A percentile compares a stretch with the other conserved stretches of the same genome.
Conservation (phyloP, 2,113 vertebrate species). For the Prinia subflava region DNA sequence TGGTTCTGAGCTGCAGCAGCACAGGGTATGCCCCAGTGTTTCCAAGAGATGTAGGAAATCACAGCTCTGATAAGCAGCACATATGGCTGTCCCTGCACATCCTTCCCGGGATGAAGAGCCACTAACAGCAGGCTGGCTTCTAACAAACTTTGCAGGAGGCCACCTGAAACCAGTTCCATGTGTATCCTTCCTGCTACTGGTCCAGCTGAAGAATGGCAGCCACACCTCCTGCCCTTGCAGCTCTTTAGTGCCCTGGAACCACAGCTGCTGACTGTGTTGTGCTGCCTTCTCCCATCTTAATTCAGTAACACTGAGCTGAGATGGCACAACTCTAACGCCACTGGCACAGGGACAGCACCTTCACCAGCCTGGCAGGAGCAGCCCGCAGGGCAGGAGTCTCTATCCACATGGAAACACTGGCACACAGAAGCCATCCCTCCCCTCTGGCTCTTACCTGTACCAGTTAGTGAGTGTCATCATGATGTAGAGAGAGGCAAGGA, state of each 20-base stretch:
- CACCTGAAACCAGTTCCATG: background rate
- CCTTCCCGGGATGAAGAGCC: background rate
- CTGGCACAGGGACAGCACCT: background rate
- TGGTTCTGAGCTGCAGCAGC: background rate
- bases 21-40: background rate
- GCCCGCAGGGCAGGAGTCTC: background rate
- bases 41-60: background rate
- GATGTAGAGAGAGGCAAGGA: constrained; percentile 90
- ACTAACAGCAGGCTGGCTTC: background rate
- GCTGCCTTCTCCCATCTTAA: background rate
- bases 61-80: rapidly evolving
- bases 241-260: background rate
- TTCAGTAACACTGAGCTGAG: background rate
- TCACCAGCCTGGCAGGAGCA: background rate
- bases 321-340: background rate
- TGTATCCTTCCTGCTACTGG: background rate
- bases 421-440: background rate
- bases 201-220: background rate
- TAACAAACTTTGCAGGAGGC: background rate
- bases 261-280: background rate
- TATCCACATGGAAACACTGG: background rate
- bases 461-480: constrained; percentile 98
- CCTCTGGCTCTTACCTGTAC: constrained; percentile 84
- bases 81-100: background rate
- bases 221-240: background rate